Base-by-base conservation (phyloP, 2,888 invertebrate species). In the Iphiclides podalirius region DNA sequence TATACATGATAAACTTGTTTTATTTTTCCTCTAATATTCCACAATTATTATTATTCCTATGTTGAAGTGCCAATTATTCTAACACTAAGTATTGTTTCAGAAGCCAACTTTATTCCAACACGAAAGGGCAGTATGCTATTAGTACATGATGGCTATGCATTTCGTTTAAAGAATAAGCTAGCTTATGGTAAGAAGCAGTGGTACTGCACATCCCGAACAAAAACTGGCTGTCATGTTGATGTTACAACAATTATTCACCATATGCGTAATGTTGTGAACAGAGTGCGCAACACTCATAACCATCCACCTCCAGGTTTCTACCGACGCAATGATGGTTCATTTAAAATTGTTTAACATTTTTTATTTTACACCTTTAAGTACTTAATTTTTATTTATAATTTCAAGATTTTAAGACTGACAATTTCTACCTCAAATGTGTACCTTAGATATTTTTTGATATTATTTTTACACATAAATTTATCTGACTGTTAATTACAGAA, bases 111-210 rank as follows among this genome's bases (percentile, higher is more conserved):
- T 54, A 75, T 86, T 54, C 79, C 82, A 12, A 84, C 85, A 14
- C 66, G 78, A 52, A 85, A 83, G 69, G 86, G 86, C 4, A 84
- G 84, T 50, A 64, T 76, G 52, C 59, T 86, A 3, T 60, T 86
- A 28, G 82, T 85, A 0, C 77, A 85, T 48, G 65, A 83, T 47
- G 85, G 86, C 7, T 83, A 71, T 54, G 84, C 86, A 34, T 86
- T 86, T 53, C 69, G 86, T 11, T 57, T 86, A 13, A 86, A 86
- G 55, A 86, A 86, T 47, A 85, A 83, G 62, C 58, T 86, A 40
- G 86, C 86, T 0, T 81, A 84, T 59, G 85, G 86, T 17, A 86
- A 83, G 60, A 85, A 85, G 48, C 86, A 86, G 52, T 86, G 86
- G 86, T 86, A 86, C 52, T 86, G 86, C 45, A 82, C 78, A 20